These are phyloP conservation scores for Conchocele bisecta DNA, from an alignment of 2,888 invertebrate genomes.

Conservation along the genomic window DNA sequence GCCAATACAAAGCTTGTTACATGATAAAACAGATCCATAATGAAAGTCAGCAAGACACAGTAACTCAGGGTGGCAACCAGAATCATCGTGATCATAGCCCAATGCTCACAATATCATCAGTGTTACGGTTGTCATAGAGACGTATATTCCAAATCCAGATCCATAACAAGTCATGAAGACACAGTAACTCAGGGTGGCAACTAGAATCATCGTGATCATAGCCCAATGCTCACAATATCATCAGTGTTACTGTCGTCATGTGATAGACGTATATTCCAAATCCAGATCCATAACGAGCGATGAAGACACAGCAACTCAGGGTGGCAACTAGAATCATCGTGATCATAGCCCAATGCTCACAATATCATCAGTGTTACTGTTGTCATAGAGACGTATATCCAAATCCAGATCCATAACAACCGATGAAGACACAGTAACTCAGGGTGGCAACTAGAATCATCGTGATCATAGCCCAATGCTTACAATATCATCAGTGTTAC, in stretches of 20 bases:
- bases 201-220: slow-evolving; percentile 40
- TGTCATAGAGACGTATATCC: too few species aligned
- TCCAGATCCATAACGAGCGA: neutral
- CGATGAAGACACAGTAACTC: too few species aligned
- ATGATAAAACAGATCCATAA: too few species aligned
- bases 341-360: slow-evolving; percentile 48
- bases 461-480: too few species aligned
- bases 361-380: slow-evolving; percentile 24
- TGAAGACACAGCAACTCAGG: slow-evolving; percentile 18
- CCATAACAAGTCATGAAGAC: too few species aligned
- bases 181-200: slow-evolving; percentile 39
- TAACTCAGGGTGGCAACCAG: slow-evolving; percentile 41
- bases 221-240: slow-evolving; percentile 46
- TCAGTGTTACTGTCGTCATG: slow-evolving; percentile 4
- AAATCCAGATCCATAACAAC: too few species aligned
- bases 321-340: slow-evolving; percentile 39
- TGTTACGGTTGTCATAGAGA: neutral
- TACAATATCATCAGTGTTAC: too few species aligned
- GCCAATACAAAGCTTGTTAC: too few species aligned
- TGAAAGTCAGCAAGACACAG: too few species aligned
- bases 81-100: slow-evolving; percentile 46
- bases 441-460: too few species aligned
- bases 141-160: slow-evolving; percentile 1
- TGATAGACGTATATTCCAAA: neutral
- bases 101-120: slow-evolving; percentile 42